A percentile compares a stretch with the other conserved stretches of the same genome.
These are phyloP conservation scores for Dolichoris vasculosae DNA, from an alignment of 1,140 invertebrate species.

Conservation along the genomic window DNA sequence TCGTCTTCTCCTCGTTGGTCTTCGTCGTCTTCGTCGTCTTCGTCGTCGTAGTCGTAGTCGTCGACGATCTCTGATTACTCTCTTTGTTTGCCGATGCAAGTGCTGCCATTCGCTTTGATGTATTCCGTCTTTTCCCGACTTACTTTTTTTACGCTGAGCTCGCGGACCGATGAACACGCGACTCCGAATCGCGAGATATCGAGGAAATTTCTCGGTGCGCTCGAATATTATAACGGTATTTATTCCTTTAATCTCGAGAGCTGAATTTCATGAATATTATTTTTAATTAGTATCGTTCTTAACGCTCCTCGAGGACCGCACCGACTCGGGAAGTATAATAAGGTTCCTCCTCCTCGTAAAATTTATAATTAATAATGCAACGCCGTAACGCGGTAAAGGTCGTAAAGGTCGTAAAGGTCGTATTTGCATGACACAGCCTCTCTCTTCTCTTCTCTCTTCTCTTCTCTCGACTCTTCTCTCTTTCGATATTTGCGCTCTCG, in stretches of 20 bases:
- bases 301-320: not conserved
- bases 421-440: not conserved
- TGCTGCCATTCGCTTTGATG: not conserved
- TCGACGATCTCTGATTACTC: slow-evolving; percentile 2
- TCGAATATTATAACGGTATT: not conserved
- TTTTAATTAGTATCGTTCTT: not conserved
- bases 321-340: not conserved
- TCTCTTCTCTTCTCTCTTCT: not conserved
- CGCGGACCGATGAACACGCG: not conserved
- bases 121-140: not conserved
- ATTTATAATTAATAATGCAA: not conserved
- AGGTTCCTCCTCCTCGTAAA: not conserved
- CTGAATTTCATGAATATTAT: no score
- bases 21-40: no score
- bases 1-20: not conserved
- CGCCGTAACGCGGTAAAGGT: no score
- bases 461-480: not conserved
- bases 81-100: not conserved
- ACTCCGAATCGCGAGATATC: not conserved
- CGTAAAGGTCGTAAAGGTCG: not conserved
- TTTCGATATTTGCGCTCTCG: no score
- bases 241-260: not conserved
- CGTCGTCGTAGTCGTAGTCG: no score
- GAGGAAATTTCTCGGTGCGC: not conserved
- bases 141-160: not conserved